Conservation (phyloP, 2,113 vertebrate genomes). For the Montifringilla adamsi region DNA sequence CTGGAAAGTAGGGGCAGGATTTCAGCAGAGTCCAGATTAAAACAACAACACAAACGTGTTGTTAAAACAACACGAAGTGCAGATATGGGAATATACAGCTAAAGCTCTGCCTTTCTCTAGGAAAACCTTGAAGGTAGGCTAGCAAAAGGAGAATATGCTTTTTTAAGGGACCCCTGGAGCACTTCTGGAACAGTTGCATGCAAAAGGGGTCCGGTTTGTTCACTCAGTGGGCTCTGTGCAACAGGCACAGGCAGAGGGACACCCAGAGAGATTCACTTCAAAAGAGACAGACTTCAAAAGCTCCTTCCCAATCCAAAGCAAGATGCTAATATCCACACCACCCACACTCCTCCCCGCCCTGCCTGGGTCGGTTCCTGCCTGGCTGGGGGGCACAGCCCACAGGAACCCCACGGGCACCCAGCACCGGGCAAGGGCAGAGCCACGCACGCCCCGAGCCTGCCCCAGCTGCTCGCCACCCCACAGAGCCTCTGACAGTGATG, state of each 20-base stretch:
- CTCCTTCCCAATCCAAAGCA: not conserved
- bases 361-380: not conserved
- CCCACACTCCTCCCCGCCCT: not conserved
- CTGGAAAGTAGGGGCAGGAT: not conserved
- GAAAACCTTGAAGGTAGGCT: not conserved
- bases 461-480: not conserved
- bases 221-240: accelerated
- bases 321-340: slow-evolving; percentile 19
- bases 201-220: not conserved
- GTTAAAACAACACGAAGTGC: not conserved
- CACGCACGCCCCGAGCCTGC: accelerated
- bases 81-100: not conserved
- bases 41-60: not conserved
- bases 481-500: not conserved
- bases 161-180: not conserved
- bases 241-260: not conserved
- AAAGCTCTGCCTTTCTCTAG: not conserved
- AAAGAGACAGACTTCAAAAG: slow-evolving; percentile 49
- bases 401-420: not conserved
- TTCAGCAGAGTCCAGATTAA: not conserved
- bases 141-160: not conserved
- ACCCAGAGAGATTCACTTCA: slow-evolving; percentile 11
- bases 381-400: not conserved
- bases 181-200: not conserved
- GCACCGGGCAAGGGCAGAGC: not conserved